Evolutionary conservation across 92 coral and sea anemone genomes (phyloP).

Genomic region (Heliopora coerulea): DNA sequence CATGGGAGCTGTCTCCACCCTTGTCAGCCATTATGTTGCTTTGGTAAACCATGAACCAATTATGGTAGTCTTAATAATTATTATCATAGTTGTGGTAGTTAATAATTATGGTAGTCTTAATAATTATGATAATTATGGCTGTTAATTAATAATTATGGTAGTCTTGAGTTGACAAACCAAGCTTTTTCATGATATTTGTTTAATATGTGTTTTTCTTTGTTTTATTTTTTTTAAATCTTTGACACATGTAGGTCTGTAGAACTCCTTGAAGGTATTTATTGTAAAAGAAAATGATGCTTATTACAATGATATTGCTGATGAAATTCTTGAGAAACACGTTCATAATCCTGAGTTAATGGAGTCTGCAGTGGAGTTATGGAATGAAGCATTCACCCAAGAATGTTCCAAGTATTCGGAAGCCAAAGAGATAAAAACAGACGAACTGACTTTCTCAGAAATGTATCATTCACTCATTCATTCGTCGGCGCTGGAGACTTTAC

Average conservation of each 20-base stretch:
- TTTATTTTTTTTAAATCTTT: not conserved
- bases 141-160: too few relatives aligned
- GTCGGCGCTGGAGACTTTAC: conserved; percentile 86
- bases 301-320: conserved; percentile 65
- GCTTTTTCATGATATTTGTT: too few relatives aligned
- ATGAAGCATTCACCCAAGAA: conserved; percentile 84
- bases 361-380: conserved; percentile 67
- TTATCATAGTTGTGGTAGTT: too few relatives aligned
- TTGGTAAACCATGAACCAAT: too few relatives aligned
- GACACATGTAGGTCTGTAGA: conserved; percentile 56
- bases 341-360: conserved; percentile 57
- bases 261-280: conserved; percentile 62
- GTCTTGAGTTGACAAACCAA: too few relatives aligned
- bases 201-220: not conserved
- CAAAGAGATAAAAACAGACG: conserved; percentile 76
- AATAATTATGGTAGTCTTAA: too few relatives aligned
- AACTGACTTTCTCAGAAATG: conserved; percentile 85
- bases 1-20: too few relatives aligned
- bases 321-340: conserved; percentile 61
- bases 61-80: too few relatives aligned
- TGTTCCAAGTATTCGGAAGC: conserved; percentile 74
- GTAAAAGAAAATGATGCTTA: conserved; percentile 51
- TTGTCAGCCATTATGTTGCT: too few relatives aligned
- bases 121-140: too few relatives aligned
- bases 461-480: conserved; percentile 91